Evolutionary conservation across 1,140 invertebrate species (phyloP).

Genomic region (Drosophila malerkotliana): DNA sequence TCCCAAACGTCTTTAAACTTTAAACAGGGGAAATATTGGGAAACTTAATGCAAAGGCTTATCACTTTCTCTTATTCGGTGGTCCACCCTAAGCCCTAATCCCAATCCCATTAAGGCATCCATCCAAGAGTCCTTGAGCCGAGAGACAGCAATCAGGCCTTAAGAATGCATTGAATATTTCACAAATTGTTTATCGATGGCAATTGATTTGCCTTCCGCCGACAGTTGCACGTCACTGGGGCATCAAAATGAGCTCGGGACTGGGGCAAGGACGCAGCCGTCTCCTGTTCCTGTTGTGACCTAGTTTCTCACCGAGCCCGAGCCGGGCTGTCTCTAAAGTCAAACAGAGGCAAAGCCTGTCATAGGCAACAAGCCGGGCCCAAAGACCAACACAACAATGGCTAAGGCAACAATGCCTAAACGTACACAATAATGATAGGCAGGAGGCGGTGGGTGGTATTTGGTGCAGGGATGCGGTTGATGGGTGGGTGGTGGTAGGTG

Average conservation of each 20-base stretch:
- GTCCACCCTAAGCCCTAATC: not conserved
- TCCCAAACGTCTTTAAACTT: slow-evolving; percentile 15
- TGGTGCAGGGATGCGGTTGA: not conserved
- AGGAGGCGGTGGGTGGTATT: not conserved
- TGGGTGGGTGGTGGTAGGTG: not conserved
- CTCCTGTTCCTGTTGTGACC: slow-evolving; percentile 44
- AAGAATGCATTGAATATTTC: slow-evolving; percentile 49
- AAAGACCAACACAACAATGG: slow-evolving; percentile 36
- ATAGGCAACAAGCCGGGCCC: slow-evolving; percentile 37
- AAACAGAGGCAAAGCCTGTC: slow-evolving; percentile 55
- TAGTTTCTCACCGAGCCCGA: slow-evolving; percentile 39
- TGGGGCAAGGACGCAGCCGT: slow-evolving; percentile 41
- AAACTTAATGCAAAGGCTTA: not conserved
- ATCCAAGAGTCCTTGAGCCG: slow-evolving; percentile 2
- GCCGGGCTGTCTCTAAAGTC: slow-evolving; percentile 46
- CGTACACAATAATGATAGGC: slow-evolving; percentile 67
- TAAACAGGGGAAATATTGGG: slow-evolving; percentile 1
- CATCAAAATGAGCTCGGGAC: not conserved
- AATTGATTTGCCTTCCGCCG: slow-evolving; percentile 58
- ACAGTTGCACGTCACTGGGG: slow-evolving; percentile 56
- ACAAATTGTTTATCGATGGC: slow-evolving; percentile 50
- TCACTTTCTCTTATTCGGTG: not conserved
- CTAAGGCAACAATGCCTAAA: slow-evolving; percentile 65
- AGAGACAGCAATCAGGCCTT: slow-evolving; percentile 6
- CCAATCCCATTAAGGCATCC: slow-evolving; percentile 25